These are phyloP conservation scores for Axis porcinus DNA, from an alignment of 2,113 vertebrate species.

Conservation along the genomic window DNA sequence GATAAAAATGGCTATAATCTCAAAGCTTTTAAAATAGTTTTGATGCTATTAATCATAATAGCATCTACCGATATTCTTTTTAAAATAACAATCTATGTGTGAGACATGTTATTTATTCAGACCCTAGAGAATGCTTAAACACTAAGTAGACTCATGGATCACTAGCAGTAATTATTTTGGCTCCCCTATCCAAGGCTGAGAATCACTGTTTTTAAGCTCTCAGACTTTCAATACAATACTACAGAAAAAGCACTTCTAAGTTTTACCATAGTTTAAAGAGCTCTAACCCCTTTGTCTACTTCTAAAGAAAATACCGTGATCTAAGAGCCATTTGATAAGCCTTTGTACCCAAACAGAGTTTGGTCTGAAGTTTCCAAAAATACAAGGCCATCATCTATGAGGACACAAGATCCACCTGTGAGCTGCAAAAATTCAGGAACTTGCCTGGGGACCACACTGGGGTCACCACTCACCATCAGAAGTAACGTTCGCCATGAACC, in stretches of 20 bases:
- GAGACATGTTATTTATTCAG: background rate
- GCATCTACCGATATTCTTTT: background rate
- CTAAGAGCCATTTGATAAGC: constrained; percentile 18
- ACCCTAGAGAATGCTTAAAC: background rate
- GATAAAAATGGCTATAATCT: constrained; percentile 10
- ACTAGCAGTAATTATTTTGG: background rate
- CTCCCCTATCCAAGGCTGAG: background rate
- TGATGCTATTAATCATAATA: background rate
- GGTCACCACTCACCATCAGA: constrained; percentile 17
- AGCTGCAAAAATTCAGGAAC: constrained; percentile 16
- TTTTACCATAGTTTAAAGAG: constrained; percentile 41
- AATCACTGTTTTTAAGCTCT: background rate
- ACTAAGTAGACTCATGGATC: background rate
- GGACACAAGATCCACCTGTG: background rate
- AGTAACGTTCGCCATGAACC: constrained; percentile 52
- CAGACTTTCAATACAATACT: background rate
- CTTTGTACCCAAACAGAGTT: background rate
- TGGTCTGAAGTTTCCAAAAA: background rate
- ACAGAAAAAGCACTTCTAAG: constrained; percentile 34
- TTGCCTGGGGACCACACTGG: constrained; percentile 37
- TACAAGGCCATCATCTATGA: constrained; percentile 20
- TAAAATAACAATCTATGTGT: background rate
- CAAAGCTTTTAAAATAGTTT: constrained; percentile 19
- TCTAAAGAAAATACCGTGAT: background rate
- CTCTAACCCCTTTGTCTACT: constrained; percentile 21